phyloP scores from a whole-genome alignment of 2,888 invertebrate genomes.

The Leptinotarsa peninsularis region DNA sequence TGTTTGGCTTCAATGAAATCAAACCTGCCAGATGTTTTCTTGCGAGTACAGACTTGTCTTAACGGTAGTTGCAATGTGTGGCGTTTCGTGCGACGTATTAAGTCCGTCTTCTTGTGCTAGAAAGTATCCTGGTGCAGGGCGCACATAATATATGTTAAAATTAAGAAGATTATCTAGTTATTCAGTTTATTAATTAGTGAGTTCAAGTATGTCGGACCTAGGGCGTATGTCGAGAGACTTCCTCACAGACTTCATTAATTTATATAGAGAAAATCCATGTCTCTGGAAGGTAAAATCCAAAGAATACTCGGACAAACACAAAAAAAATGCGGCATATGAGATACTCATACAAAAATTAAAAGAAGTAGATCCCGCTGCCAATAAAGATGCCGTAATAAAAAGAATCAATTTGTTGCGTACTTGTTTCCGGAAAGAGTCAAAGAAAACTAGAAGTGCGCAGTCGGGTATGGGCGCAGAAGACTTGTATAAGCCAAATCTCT shows the following conservation, averaged over 20 bases:
- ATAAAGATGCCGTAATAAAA: slow-evolving; percentile 13
- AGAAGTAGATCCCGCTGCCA: background rate
- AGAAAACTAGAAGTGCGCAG: background rate
- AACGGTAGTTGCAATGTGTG: background rate
- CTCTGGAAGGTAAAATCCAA: slow-evolving; percentile 5
- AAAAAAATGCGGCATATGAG: background rate
- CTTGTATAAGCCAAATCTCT: slow-evolving; percentile 7
- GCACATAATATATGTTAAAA: slow-evolving; percentile 6
- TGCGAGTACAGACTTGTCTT: slow-evolving; percentile 13
- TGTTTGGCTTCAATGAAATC: slow-evolving; percentile 9
- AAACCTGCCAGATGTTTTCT: slow-evolving; percentile 8
- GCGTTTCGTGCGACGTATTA: background rate
- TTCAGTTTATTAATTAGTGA: background rate
- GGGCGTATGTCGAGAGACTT: slow-evolving; percentile 10
- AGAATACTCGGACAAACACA: background rate
- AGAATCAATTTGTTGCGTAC: slow-evolving; percentile 7
- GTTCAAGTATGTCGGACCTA: slow-evolving; percentile 11
- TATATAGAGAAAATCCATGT: slow-evolving; percentile 8
- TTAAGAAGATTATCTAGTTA: background rate
- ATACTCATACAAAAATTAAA: slow-evolving; percentile 2
- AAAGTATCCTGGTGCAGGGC: slow-evolving; percentile 6
- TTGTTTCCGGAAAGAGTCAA: slow-evolving; percentile 2
- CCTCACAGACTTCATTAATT: slow-evolving; percentile 11
- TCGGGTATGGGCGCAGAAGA: slow-evolving; percentile 3
- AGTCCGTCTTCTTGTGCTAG: background rate